Base-by-base conservation (phyloP, 2,113 vertebrate genomes). In the Perca schrenkii region DNA sequence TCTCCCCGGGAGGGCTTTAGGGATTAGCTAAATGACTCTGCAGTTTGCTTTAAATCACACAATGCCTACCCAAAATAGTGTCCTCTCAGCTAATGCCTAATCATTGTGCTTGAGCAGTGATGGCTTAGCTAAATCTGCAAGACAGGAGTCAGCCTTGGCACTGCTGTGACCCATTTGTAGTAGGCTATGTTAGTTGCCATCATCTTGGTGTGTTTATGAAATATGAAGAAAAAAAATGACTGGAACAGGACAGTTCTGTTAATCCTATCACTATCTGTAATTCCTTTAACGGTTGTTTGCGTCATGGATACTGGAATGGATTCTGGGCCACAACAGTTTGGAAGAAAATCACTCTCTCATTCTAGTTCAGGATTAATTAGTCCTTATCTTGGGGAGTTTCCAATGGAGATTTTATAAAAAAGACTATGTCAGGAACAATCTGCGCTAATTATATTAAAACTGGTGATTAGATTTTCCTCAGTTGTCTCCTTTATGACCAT, bases 21-120 rank as follows among this genome's bases (percentile, higher is more conserved):
- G 77, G 88, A 93, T 94, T 89, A 93, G 60, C 60, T 81, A 82
- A 90, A 92, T 90, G 58, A 90, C 62, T 86, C 58, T 78, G 70
- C 88, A 88, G 74, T 90, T 91, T 74, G 72, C 62, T 85, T 86
- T 79, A 91, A 90, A 91, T 87, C 83, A 80, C 79, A 88, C 86
- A 90, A 90, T 85, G 57, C 54, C 66, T 82, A 75, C 78, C 70
- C 60, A 84, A 91, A 90, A 92, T 82, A 91, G 77, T 81, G 57
- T 71, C 76, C 46, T 77, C 83, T 82, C 63, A 74, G 83, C 82
- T 89, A 77, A 83, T 82, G 78, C 79, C 77, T 52, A 65, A 88
- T 88, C 67, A 75, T 62, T 87, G 85, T 71, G 81, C 82, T 77
- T 47, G 21, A 79, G 76, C 64, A 34, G 77, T n/a, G 65, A 77